Base-by-base conservation (phyloP, 2,888 invertebrate species). In the Griposia aprilina region DNA sequence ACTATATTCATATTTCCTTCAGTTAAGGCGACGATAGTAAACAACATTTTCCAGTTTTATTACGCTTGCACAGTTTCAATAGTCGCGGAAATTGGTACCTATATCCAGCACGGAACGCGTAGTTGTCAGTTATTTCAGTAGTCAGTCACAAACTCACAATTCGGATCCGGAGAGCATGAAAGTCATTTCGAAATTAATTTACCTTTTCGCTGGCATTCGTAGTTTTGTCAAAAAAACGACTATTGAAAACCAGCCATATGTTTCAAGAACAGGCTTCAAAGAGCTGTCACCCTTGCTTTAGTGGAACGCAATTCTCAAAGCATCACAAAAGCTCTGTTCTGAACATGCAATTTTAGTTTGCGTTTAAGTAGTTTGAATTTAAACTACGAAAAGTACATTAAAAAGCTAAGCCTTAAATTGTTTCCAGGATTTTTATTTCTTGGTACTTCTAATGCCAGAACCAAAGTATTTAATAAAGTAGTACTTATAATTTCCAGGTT, bases 241-340 rank as follows among this genome's bases (percentile, higher is more conserved):
- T 67, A 70, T 80, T 82, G 45, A 48, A 70, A 80, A 69, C 62
- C 30, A 55, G 50, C 11, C 45, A 67, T 76, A 63, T 41, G 57
- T 68, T 71, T 72, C 50, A 67, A 45, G 41, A 45, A 45, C 66
- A 55, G 50, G 30, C 73, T 59, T 63, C 57, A 83, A 60, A 73
- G 50, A 70, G 41, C 69, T 66, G 52, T 83, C 69, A 80, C 70
- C 72, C 65, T 75, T 74, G 74, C 73, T 81, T 67, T 45, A 60
- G 72, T 50, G 66, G 36, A 52, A 80, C 67, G 65, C 57, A 76
- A 78, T 79, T 83, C 76, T 78, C 41, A 74, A 80, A 81, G 68
- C 65, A 48, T 48, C 30, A 76, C 59, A 57, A 70, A 63, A 66
- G 55, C 74, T 26, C 50, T 66, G 59, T 75, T 72, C 36, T 15